Conservation (phyloP, 2,797 vertebrate species). For the Babyrousa celebensis region DNA sequence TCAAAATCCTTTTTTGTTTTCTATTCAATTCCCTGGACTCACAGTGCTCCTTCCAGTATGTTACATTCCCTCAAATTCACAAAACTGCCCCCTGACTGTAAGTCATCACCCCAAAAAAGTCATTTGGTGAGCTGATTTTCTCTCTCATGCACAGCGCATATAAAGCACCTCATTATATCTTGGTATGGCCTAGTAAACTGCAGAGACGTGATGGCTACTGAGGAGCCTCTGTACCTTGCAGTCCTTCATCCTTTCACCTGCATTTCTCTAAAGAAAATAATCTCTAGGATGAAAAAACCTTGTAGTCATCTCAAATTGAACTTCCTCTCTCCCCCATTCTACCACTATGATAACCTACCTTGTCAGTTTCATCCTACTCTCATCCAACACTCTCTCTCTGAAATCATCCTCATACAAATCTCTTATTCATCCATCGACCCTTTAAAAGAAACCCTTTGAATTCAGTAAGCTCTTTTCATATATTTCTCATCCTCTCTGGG, state of each 20-base stretch:
- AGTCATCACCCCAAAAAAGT: conserved; percentile 73
- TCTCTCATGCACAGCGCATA: conserved; percentile 54
- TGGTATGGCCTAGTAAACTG: conserved; percentile 64
- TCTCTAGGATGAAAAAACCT: background rate
- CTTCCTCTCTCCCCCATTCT: background rate
- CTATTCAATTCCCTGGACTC: conserved; percentile 67
- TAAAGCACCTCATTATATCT: conserved; percentile 82
- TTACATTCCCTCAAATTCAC: conserved; percentile 71
- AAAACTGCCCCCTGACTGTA: conserved; percentile 75
- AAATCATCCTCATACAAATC: conserved; percentile 30
- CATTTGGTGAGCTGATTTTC: conserved; percentile 77
- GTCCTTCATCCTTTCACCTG: background rate
- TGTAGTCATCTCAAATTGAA: conserved; percentile 22
- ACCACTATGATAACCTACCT: background rate
- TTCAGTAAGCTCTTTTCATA: conserved; percentile 72
- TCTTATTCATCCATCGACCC: conserved; percentile 52
- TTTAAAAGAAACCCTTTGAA: conserved; percentile 77
- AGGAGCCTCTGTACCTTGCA: background rate
- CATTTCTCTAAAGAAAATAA: conserved; percentile 56
- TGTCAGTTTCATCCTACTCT: background rate
- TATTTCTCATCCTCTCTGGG: conserved; percentile 72
- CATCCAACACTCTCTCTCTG: background rate
- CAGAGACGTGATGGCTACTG: conserved; percentile 32
- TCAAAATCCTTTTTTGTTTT: conserved; percentile 73
- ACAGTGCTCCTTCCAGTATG: conserved; percentile 51